Conservation (phyloP, 2,888 invertebrate genomes). For the Synergus gifuensis region DNA sequence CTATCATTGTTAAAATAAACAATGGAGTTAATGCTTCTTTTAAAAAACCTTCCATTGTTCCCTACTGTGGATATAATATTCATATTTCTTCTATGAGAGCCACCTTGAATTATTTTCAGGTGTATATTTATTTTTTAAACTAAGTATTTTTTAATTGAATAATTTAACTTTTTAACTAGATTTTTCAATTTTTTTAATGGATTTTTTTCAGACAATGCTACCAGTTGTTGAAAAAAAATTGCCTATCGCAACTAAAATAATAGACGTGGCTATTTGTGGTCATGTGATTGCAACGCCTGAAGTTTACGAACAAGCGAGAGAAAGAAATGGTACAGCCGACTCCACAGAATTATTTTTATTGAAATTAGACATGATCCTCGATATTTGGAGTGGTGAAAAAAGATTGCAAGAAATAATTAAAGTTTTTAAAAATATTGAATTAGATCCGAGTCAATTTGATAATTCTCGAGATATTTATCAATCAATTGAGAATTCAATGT, state of each 20-base stretch:
- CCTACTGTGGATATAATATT: slow-evolving; percentile 34
- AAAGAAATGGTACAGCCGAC: slow-evolving; percentile 76
- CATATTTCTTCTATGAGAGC: slow-evolving; percentile 49
- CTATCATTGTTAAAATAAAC: slow-evolving; percentile 70
- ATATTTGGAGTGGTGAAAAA: slow-evolving; percentile 70
- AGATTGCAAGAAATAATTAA: slow-evolving; percentile 71
- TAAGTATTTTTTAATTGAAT: too few relatives aligned
- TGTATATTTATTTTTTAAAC: slow-evolving; percentile 51
- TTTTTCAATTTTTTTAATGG: not conserved
- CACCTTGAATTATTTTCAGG: slow-evolving; percentile 59
- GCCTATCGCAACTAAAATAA: slow-evolving; percentile 78
- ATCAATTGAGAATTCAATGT: slow-evolving; percentile 11
- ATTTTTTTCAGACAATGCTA: slow-evolving; percentile 77
- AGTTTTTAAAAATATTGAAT: not conserved
- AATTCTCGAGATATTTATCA: slow-evolving; percentile 14
- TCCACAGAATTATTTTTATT: slow-evolving; percentile 59
- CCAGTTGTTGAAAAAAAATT: slow-evolving; percentile 76
- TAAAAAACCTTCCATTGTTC: not conserved
- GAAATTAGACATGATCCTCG: slow-evolving; percentile 65
- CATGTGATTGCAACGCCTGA: slow-evolving; percentile 81
- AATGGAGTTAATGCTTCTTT: not conserved
- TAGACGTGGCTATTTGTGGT: slow-evolving; percentile 83
- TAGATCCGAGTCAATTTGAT: slow-evolving; percentile 3
- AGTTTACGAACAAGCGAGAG: slow-evolving; percentile 78
- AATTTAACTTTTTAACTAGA: not conserved